A percentile compares a stretch with the other conserved stretches of the same genome.
Conservation (phyloP, 2,888 invertebrate species). For the Mechanitis messenoides region DNA sequence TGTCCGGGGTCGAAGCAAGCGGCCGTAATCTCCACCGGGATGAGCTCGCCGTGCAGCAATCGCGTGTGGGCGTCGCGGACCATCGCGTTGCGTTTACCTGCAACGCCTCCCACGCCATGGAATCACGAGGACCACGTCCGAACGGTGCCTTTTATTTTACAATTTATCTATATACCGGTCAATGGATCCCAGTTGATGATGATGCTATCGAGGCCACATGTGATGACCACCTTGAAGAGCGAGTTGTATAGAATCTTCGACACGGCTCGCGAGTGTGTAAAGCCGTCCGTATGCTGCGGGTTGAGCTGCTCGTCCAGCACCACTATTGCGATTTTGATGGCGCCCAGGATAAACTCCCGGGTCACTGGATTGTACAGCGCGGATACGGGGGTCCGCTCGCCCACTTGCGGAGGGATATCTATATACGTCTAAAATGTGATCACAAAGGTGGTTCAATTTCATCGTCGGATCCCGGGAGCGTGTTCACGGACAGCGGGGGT, state of each 20-base stretch:
- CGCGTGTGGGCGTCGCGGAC: slow-evolving; percentile 83
- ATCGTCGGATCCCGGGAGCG: too few relatives aligned
- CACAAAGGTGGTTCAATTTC: too few relatives aligned
- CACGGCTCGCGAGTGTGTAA: slow-evolving; percentile 82
- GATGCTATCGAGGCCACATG: slow-evolving; percentile 86
- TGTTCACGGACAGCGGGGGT: background rate
- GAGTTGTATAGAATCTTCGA: slow-evolving; percentile 86
- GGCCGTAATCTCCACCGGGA: slow-evolving; percentile 84
- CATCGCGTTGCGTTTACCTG: slow-evolving; percentile 80
- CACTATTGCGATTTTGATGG: slow-evolving; percentile 79
- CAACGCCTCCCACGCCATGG: slow-evolving; percentile 16
- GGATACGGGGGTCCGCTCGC: slow-evolving; percentile 77
- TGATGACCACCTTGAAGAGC: slow-evolving; percentile 83
- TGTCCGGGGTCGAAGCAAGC: slow-evolving; percentile 85
- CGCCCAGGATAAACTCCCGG: slow-evolving; percentile 81
- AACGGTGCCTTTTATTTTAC: background rate
- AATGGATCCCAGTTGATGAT: slow-evolving; percentile 90
- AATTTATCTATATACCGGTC: slow-evolving; percentile 59
- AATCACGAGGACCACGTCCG: background rate
- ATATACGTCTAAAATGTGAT: slow-evolving; percentile 75
- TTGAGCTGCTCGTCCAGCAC: slow-evolving; percentile 81
- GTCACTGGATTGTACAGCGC: slow-evolving; percentile 81
- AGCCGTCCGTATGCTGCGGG: slow-evolving; percentile 83
- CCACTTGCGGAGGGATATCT: slow-evolving; percentile 78
- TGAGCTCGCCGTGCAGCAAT: slow-evolving; percentile 79